Evolutionary conservation across 2,797 vertebrate genomes (phyloP), one percentile per base, ranked within the genome.

Genomic region (Chaetodon trifasciatus): DNA sequence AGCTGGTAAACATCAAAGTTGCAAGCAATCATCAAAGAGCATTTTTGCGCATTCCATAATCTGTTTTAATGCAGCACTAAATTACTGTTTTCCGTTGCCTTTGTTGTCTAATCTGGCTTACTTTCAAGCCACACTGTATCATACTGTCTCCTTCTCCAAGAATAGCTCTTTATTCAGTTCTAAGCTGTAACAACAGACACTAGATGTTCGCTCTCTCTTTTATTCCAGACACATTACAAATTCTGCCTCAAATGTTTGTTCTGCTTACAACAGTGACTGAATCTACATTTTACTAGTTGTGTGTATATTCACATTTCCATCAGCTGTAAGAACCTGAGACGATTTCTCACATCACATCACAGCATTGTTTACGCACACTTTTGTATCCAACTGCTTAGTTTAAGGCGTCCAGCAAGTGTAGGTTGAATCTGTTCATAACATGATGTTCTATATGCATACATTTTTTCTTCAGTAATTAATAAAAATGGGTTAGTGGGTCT

Each of bases 71-170:
- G 62, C 76, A 62, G 79, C 70, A 72, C 67, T 85, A 89, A 89
- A 92, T 79, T 47, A 70, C 62, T 83, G 64, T 78, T 89, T 89
- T 82, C 44, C 28, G 0, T 63, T 55, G 75, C 82, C 82, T 89
- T 92, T 92, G 78, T 86, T 84, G 81, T 84, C 69, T 88, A 91
- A 89, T 87, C 87, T 90, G 88, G 61, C 6, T 88, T 82, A 85
- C 79, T 88, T 90, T 91, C 81, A 87, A 76, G 77, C 69, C 52
- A 62, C 68, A 52, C 46, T 57, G 61, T 70, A 85, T 78, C 56
- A 58, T 52, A 69, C 63, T 40, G 58, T 81, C 60, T 80, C 62
- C 70, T 76, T 76, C 74, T 88, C 82, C 76, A 79, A 83, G 77
- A 86, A 86, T 78, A 87, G 64, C 79, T 78, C 39, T 85, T 70